Percentiles rank a stretch among this genome's conserved stretches.
These are phyloP conservation scores for Agrochola lychnidis DNA, from an alignment of 2,888 invertebrate genomes.

Conservation along the genomic window DNA sequence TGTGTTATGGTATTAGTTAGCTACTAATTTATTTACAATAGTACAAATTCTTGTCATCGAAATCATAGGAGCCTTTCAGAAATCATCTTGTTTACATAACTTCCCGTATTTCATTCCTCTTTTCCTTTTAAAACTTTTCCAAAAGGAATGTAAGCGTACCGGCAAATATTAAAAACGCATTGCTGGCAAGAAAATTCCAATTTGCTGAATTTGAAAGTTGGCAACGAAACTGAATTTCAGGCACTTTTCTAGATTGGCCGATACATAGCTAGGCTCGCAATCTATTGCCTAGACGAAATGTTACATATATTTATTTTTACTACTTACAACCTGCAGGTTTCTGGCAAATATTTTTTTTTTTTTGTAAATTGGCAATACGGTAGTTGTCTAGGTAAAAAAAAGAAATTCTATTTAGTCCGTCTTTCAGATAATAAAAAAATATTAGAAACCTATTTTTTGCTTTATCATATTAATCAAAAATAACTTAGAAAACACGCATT, in stretches of 20 bases:
- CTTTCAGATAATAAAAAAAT: too few species aligned
- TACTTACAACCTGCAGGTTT: not conserved
- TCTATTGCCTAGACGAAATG: not conserved
- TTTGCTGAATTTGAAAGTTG: constrained; percentile 53
- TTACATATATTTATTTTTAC: constrained; percentile 8
- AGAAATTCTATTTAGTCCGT: too few species aligned
- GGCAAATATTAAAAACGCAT: constrained; percentile 48
- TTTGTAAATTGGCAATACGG: not conserved
- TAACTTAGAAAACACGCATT: too few species aligned
- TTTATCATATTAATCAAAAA: too few species aligned
- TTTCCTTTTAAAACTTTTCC: constrained; percentile 8
- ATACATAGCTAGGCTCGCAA: constrained; percentile 1
- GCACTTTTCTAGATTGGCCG: constrained; percentile 44
- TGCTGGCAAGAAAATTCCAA: constrained; percentile 63
- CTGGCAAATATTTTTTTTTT: not conserved
- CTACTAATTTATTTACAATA: too few species aligned
- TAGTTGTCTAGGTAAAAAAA: too few species aligned
- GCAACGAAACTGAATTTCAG: constrained; percentile 31
- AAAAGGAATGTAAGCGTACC: not conserved
- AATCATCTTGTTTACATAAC: not conserved
- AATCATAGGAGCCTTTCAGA: too few species aligned
- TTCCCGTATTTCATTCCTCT: not conserved
- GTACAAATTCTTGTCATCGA: too few species aligned
- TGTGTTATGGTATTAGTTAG: too few species aligned
- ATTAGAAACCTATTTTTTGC: too few species aligned